Conservation (phyloP, 1,140 invertebrate species). For the Panonychus citri region DNA sequence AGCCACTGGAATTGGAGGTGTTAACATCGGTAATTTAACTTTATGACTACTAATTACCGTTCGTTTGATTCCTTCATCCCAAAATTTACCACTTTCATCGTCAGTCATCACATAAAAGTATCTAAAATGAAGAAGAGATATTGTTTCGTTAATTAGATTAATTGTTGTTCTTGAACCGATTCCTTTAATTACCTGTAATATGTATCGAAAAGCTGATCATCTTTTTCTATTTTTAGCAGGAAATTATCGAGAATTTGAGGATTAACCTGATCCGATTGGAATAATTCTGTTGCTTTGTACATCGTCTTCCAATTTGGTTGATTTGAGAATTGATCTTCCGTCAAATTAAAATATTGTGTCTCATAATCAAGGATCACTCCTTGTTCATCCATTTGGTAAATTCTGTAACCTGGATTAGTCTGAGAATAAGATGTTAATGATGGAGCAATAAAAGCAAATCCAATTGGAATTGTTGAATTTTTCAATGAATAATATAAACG, state of each 20-base stretch:
- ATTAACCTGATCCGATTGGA: background rate
- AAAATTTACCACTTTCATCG: background rate
- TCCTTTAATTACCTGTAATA: background rate
- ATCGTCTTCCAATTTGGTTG: background rate
- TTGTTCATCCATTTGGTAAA: conserved; percentile 37
- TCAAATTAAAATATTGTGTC: background rate
- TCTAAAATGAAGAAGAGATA: too few relatives aligned
- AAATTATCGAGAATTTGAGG: background rate
- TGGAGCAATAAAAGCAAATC: conserved; percentile 24
- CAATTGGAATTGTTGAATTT: conserved; percentile 18
- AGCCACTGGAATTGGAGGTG: background rate
- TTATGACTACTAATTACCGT: background rate
- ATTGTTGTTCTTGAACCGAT: too few relatives aligned
- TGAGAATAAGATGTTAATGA: conserved; percentile 26
- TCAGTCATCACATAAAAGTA: background rate
- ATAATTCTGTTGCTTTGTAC: background rate
- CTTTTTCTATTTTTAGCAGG: background rate
- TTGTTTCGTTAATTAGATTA: too few relatives aligned
- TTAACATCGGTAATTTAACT: background rate
- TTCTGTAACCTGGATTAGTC: conserved; percentile 55
- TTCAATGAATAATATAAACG: conserved; percentile 25
- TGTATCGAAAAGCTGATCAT: background rate
- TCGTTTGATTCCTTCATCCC: background rate
- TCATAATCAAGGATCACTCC: background rate
- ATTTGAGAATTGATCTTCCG: background rate